Percentiles rank a stretch among this genome's conserved stretches.
Conservation (phyloP, 2,797 vertebrate species). For the Rachycentron canadum region DNA sequence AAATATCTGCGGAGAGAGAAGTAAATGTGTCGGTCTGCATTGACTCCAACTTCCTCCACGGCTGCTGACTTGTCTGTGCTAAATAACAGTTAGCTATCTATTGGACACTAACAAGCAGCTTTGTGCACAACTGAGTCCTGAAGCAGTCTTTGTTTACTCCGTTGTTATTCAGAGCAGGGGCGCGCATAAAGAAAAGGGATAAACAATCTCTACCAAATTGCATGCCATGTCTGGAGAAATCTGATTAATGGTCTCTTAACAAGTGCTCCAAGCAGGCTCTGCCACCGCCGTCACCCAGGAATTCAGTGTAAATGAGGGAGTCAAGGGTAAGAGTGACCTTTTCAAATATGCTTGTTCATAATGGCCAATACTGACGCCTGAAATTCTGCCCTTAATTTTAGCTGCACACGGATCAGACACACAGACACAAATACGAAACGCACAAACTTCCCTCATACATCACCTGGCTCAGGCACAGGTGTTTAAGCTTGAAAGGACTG, state of each 20-base stretch:
- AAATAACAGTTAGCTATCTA: background rate
- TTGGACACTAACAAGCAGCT: constrained; percentile 7
- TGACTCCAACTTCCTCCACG: background rate
- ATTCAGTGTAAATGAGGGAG: constrained; percentile 50
- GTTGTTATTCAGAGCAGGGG: constrained; percentile 28
- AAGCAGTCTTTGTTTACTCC: constrained; percentile 17
- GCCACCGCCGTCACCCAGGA: constrained; percentile 24
- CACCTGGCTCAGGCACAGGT: background rate
- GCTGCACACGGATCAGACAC: background rate
- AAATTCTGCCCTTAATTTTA: constrained; percentile 24
- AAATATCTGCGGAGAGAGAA: background rate
- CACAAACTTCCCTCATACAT: background rate
- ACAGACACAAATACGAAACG: background rate
- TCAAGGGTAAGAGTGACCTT: constrained; percentile 62
- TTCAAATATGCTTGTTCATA: constrained; percentile 46
- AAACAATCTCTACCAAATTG: constrained; percentile 47
- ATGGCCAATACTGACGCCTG: background rate
- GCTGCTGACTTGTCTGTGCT: background rate
- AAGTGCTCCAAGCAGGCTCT: constrained; percentile 45
- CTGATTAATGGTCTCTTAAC: constrained; percentile 62
- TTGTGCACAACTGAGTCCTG: background rate
- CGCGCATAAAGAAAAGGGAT: constrained; percentile 11
- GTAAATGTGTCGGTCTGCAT: background rate
- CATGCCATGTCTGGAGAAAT: constrained; percentile 43
- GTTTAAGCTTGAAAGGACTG: background rate